Conservation (phyloP, 2,113 vertebrate species). For the Laticauda laticaudata region DNA sequence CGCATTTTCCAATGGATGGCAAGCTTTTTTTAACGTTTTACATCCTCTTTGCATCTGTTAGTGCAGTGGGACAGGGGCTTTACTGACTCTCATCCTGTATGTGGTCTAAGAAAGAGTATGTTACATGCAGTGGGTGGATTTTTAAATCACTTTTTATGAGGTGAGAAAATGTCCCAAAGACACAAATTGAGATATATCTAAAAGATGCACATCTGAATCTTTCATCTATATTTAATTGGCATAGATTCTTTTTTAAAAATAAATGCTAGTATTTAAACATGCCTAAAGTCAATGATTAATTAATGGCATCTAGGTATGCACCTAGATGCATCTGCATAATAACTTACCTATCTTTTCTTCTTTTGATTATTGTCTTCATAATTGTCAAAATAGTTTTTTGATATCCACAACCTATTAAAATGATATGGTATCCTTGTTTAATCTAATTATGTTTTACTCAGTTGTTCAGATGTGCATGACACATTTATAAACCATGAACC, state of each 20-base stretch:
- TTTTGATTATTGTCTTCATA: conserved; percentile 10
- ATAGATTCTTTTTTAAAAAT: neutral
- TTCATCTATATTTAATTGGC: neutral
- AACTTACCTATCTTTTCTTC: conserved; percentile 21
- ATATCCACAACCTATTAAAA: conserved; percentile 20
- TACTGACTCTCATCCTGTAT: neutral
- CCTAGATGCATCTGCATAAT: neutral
- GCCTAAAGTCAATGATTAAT: neutral
- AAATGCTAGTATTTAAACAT: neutral
- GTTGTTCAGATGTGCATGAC: neutral
- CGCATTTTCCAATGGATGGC: too few relatives aligned
- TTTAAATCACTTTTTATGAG: neutral
- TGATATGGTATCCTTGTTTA: neutral
- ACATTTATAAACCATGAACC: neutral
- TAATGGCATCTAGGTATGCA: neutral
- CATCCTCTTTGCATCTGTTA: too few relatives aligned
- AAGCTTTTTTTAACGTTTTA: too few relatives aligned
- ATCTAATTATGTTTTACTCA: neutral
- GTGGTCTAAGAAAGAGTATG: neutral
- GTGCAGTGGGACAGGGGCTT: too few relatives aligned
- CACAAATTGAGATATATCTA: neutral
- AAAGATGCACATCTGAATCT: neutral
- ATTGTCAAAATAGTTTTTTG: neutral
- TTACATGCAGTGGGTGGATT: neutral
- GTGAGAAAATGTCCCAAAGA: neutral